These are phyloP conservation scores for Rhadina sibilatrix DNA, from an alignment of 2,113 vertebrate species.

Conservation along the genomic window DNA sequence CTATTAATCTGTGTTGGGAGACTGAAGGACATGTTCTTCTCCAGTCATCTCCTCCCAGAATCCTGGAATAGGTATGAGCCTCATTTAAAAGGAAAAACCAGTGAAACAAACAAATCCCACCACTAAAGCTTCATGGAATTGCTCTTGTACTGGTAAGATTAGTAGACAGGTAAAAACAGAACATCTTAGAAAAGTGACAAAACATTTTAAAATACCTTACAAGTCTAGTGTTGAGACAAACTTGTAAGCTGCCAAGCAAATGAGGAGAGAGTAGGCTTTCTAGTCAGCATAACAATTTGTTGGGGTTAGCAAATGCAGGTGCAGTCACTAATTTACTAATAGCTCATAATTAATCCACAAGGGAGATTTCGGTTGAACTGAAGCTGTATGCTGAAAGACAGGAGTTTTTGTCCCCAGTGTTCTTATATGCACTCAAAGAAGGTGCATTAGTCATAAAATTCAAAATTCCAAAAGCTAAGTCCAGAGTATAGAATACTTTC, in stretches of 20 bases:
- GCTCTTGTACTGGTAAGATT: constrained; percentile 4
- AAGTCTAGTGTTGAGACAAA: neutral
- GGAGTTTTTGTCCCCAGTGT: neutral
- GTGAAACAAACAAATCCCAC: neutral
- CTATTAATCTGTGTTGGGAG: constrained; percentile 45
- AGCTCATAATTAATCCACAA: neutral
- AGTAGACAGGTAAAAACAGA: neutral
- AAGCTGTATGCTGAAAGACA: neutral
- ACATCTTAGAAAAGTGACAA: neutral
- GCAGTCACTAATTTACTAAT: neutral
- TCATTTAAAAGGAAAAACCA: neutral
- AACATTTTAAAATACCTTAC: neutral
- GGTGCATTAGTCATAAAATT: neutral
- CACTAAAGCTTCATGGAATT: neutral
- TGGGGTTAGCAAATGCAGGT: neutral
- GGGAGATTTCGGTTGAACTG: neutral
- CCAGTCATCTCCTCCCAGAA: constrained; percentile 25
- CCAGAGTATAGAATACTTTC: neutral
- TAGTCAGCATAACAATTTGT: neutral
- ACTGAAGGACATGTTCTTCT: constrained; percentile 33
- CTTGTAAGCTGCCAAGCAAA: neutral
- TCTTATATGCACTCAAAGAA: neutral
- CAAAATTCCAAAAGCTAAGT: neutral
- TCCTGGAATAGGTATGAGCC: constrained; percentile 17
- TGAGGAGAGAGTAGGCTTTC: neutral